phyloP scores from a whole-genome alignment of 1,140 invertebrate genomes.

The Lutraria rhynchaena region DNA sequence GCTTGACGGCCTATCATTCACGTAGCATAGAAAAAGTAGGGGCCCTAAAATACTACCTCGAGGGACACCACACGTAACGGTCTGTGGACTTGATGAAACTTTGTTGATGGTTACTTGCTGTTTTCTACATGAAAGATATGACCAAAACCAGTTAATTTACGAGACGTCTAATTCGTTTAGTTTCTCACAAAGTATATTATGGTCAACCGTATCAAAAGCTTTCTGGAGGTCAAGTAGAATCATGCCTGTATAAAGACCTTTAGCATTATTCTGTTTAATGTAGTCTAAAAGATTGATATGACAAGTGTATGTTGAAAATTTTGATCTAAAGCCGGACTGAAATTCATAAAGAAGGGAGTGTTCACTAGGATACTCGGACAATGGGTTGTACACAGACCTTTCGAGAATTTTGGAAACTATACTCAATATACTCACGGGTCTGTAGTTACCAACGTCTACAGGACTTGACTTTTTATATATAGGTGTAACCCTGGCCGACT shows the following conservation, averaged over 20 bases:
- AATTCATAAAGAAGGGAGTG: slow-evolving; percentile 45
- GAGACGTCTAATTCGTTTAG: slow-evolving; percentile 10
- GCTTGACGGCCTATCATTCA: too few species aligned
- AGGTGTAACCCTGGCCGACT: neutral
- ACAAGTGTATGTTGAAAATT: slow-evolving; percentile 42
- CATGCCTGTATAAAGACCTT: slow-evolving; percentile 53
- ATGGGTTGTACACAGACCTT: neutral
- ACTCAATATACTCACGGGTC: slow-evolving; percentile 21
- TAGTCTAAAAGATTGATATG: slow-evolving; percentile 40
- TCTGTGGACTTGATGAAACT: too few species aligned
- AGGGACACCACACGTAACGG: too few species aligned
- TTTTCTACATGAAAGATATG: too few species aligned
- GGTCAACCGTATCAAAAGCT: slow-evolving; percentile 57
- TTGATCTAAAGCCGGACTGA: slow-evolving; percentile 41
- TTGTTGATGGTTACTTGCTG: too few species aligned
- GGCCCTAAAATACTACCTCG: too few species aligned
- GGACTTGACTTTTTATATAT: neutral
- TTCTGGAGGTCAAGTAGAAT: slow-evolving; percentile 56
- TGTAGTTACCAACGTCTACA: slow-evolving; percentile 32
- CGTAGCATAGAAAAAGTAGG: too few species aligned
- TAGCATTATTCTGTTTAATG: slow-evolving; percentile 40
- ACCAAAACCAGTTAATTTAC: slow-evolving; percentile 33
- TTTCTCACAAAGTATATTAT: slow-evolving; percentile 43
- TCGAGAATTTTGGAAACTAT: neutral
- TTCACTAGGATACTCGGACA: neutral